phyloP scores from a whole-genome alignment of 2,113 vertebrate genomes.

The Illadopsis cleaveri region DNA sequence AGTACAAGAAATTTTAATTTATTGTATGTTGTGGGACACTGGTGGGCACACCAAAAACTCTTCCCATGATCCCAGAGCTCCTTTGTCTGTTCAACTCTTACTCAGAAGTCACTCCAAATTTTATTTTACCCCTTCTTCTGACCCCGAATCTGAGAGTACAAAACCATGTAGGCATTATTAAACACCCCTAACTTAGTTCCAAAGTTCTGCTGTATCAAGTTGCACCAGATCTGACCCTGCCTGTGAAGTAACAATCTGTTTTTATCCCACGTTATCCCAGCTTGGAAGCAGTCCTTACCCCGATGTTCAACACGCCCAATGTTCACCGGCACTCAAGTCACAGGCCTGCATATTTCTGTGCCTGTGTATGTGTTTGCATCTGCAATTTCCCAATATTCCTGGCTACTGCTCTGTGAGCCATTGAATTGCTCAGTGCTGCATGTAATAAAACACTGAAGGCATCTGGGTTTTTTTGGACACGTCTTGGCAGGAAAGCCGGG shows the following conservation, averaged over 20 bases:
- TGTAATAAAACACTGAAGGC: conserved; percentile 71
- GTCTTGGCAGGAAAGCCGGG: conserved; percentile 59
- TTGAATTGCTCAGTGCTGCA: conserved; percentile 37
- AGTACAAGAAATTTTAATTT: not conserved
- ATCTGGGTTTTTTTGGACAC: conserved; percentile 73
- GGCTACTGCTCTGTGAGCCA: conserved; percentile 45
- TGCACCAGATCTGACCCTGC: not conserved
- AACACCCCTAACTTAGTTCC: not conserved
- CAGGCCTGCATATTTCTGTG: conserved; percentile 39
- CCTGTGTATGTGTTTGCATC: conserved; percentile 40
- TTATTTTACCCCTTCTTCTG: not conserved
- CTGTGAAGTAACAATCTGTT: not conserved
- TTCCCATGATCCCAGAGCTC: not conserved
- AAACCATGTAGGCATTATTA: not conserved
- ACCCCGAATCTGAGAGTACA: not conserved
- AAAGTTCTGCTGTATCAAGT: not conserved
- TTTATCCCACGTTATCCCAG: not conserved
- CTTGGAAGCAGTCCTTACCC: not conserved
- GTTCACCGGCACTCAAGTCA: conserved; percentile 9
- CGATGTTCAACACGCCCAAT: not conserved
- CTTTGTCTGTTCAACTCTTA: not conserved
- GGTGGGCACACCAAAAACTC: not conserved
- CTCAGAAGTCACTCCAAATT: not conserved
- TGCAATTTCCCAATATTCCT: conserved; percentile 62
- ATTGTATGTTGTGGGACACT: no score